A percentile compares a stretch with the other conserved stretches of the same genome.
Conservation (phyloP, 2,113 vertebrate species). For the Ptilonorhynchus violaceus region DNA sequence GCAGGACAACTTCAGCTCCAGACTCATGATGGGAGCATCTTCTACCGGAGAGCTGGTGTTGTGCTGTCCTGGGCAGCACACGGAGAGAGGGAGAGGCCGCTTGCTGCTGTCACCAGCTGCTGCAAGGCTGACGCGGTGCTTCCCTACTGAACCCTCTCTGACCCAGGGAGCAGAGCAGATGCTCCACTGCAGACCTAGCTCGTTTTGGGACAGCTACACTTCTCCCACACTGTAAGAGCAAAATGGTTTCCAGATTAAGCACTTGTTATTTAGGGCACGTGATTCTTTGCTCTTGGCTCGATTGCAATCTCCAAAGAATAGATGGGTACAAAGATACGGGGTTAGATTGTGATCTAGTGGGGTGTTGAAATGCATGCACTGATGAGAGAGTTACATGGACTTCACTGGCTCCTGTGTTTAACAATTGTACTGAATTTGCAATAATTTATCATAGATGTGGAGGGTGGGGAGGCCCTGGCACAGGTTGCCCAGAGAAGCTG, state of each 20-base stretch:
- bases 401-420: neutral
- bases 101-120: neutral
- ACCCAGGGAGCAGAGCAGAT: neutral
- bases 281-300: neutral
- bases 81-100: neutral
- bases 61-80: rapidly evolving
- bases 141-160: neutral
- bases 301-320: neutral
- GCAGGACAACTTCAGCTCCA: neutral
- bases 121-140: neutral
- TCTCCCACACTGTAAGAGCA: neutral
- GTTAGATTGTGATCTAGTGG: neutral
- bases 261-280: neutral
- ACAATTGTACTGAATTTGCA: neutral
- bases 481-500: neutral
- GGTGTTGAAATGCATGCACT: neutral
- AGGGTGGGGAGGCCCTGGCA: neutral
- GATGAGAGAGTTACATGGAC: neutral
- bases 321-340: neutral
- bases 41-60: neutral
- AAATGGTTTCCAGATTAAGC: neutral
- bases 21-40: neutral
- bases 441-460: neutral
- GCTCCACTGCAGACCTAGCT: neutral
- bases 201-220: neutral